These are phyloP conservation scores for Amiota mariae DNA, from an alignment of 2,888 invertebrate species.

Conservation along the genomic window DNA sequence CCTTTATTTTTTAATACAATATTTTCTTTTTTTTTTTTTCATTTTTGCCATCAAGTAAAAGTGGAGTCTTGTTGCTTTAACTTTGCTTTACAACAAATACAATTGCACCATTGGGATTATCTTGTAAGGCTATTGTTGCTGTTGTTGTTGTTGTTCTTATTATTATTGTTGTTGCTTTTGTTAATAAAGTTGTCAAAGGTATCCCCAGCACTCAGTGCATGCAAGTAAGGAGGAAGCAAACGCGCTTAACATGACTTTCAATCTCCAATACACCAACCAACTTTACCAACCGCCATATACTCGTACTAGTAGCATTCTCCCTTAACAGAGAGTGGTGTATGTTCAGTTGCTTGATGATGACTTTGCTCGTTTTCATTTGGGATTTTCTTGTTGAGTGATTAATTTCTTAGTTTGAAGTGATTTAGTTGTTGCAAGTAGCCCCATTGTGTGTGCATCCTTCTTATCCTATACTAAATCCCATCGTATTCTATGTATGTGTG, in stretches of 20 bases:
- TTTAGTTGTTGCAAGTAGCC: slow-evolving; percentile 46
- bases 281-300: no score
- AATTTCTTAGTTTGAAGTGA: slow-evolving; percentile 63
- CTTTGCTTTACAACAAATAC: slow-evolving; percentile 60
- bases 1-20: no score
- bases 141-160: slow-evolving; percentile 32
- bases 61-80: not conserved
- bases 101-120: slow-evolving; percentile 64
- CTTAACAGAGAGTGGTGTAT: no score
- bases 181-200: slow-evolving; percentile 65
- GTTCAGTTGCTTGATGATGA: slow-evolving; percentile 37
- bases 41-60: not conserved
- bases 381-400: slow-evolving; percentile 59
- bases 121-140: slow-evolving; percentile 37
- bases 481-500: not conserved
- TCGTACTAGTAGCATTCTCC: no score
- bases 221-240: not conserved
- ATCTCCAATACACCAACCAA: not conserved
- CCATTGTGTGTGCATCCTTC: not conserved
- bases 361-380: slow-evolving; percentile 58
- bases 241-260: not conserved
- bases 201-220: slow-evolving; percentile 29
- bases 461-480: not conserved
- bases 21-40: not conserved
- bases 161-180: slow-evolving; percentile 53